These are phyloP conservation scores for Motacilla tschutschensis DNA, from an alignment of 2,113 vertebrate genomes.

Conservation along the genomic window DNA sequence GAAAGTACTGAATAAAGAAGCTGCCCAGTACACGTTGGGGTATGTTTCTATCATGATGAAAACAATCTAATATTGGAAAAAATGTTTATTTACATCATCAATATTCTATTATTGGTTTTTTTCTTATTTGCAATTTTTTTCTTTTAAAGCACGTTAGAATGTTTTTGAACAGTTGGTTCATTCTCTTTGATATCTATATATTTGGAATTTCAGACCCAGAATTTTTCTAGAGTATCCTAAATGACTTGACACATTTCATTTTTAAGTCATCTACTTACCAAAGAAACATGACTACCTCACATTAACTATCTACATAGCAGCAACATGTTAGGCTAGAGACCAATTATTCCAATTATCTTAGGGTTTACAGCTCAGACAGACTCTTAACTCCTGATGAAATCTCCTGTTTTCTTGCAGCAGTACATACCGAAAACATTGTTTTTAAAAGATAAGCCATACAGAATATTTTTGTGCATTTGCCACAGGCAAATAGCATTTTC, in stretches of 20 bases:
- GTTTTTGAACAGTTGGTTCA: background rate
- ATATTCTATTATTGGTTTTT: background rate
- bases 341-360: slow-evolving; percentile 47
- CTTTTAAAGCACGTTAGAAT: background rate
- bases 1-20: background rate
- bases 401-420: background rate
- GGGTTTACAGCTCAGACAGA: background rate
- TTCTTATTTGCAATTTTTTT: background rate
- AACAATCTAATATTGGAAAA: background rate
- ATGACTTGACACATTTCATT: background rate
- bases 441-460: background rate
- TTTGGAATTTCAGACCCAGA: background rate
- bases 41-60: background rate
- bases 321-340: background rate
- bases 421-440: background rate
- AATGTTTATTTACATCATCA: background rate
- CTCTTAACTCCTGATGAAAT: background rate
- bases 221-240: background rate
- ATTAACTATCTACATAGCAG: background rate
- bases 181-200: background rate
- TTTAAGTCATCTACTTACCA: background rate
- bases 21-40: background rate
- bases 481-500: slow-evolving; percentile 2
- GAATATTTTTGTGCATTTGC: background rate
- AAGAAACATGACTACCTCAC: background rate